Base-by-base conservation (phyloP, 2,797 vertebrate genomes). In the Pseudochromis fuscus region DNA sequence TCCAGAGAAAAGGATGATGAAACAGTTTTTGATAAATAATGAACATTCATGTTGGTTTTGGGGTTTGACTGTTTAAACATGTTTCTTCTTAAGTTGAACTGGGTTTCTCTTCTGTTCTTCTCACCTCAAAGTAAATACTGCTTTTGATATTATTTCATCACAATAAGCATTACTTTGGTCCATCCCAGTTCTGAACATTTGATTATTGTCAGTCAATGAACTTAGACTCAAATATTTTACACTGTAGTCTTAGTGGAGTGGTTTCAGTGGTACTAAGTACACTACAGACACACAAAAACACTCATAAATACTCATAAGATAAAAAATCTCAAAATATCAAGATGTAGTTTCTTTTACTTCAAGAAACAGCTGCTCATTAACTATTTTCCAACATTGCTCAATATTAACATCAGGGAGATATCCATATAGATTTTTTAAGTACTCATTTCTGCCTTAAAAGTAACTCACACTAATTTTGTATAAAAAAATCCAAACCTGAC, bases 1-100 rank as follows among this genome's bases (percentile, higher is more conserved):
- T 18, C 24, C 16, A 40, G 38, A 63, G 53, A 69, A 28, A 10
- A 58, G n/a, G n/a, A 50, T 9, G 12, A 21, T 33, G 4, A 51
- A 44, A 16, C 11, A 35, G 1, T 27, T 63, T 19, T 55, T 48
- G 16, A 30, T 10, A 30, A 40, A 40, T 64, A 63, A 58, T 25
- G 8, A 59, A 31, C 8, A 6, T 46, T 4, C 21, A 27, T 7
- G 33, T 19, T 45, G 3, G 37, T 19, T 45, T 24, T 51, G 2
- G 48, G 19, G n/a, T n/a, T n/a, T n/a, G n/a, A n/a, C n/a, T 42
- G 15, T 37, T 10, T 3, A 37, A 30, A 44, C 10, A 51, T 0
- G 21, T 16, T 23, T 33, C 18, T 30, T 1, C 11, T 6, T 13
- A 13, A 33, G 9, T 10, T 8, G 10, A 11, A 8, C 12, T 33